A percentile compares a stretch with the other conserved stretches of the same genome.
These are phyloP conservation scores for Caenorhabditis panamensis DNA, from an alignment of 2,888 invertebrate genomes.

Conservation along the genomic window DNA sequence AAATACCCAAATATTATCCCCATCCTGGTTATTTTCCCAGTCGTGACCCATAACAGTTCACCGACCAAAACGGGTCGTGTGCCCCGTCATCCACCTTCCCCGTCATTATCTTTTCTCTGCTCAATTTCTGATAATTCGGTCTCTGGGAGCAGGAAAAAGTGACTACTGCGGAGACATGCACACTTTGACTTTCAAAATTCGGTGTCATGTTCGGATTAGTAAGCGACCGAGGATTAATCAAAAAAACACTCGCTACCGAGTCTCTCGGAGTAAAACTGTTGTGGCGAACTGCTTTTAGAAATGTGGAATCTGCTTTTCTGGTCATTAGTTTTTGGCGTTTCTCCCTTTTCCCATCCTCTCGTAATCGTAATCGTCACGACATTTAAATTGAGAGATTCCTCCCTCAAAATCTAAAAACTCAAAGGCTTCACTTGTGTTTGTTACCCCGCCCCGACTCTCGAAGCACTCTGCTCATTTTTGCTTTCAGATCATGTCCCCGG, in stretches of 20 bases:
- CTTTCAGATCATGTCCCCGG: slow-evolving; percentile 58
- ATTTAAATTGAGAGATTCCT: background rate
- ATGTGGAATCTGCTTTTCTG: slow-evolving; percentile 7
- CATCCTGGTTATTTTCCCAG: too few species aligned
- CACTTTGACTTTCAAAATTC: slow-evolving; percentile 14
- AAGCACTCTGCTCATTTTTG: background rate
- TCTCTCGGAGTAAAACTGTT: slow-evolving; percentile 36
- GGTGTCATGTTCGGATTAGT: slow-evolving; percentile 26
- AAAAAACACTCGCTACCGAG: background rate
- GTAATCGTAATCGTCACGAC: slow-evolving; percentile 15
- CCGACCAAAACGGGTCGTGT: slow-evolving; percentile 11
- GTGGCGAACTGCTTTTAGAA: background rate
- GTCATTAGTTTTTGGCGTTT: slow-evolving; percentile 27
- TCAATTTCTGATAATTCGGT: background rate
- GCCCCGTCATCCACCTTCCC: background rate
- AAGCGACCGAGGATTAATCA: slow-evolving; percentile 43
- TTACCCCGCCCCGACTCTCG: background rate
- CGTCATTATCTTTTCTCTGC: background rate
- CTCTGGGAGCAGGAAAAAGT: slow-evolving; percentile 2
- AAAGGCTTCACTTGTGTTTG: slow-evolving; percentile 3
- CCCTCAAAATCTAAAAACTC: background rate
- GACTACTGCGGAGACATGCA: background rate
- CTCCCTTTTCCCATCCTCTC: too few species aligned
- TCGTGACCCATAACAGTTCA: slow-evolving; percentile 13
- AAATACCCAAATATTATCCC: background rate